Evolutionary conservation across 2,888 invertebrate species (phyloP), one percentile per base, ranked within the genome.

Genomic region (Ligdia adustata): DNA sequence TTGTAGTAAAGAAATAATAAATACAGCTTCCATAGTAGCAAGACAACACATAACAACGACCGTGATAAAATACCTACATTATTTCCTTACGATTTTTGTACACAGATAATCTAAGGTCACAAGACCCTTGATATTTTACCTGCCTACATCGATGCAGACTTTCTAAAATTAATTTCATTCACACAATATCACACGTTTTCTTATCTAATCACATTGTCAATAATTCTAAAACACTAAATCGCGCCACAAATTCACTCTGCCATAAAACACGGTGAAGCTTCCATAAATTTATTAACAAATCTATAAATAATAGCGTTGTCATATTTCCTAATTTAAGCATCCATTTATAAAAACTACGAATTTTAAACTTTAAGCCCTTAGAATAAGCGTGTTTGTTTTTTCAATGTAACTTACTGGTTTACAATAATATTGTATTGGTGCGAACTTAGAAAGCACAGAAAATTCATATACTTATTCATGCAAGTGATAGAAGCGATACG

Each of bases 221-320:
- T 73, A 69, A 68, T 56, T 73, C 59, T 51, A 50, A 54, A 47
- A 47, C 41, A 41, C 31, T 41, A 40, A 40, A 34, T 40, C 24
- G 31, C 64, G 68, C 60, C 69, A 69, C 64, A 70, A 73, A 78
- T 77, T 78, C 75, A 72, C 74, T 66, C 46, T 31, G 32, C 66
- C 74, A 79, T 79, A 79, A 79, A 79, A 73, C 74, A 71, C 68
- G 62, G 68, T 29, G 47, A 68, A 77, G 66, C 69, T 67, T 57
- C 69, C 68, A 78, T 84, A 85, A 81, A 84, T 83, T 82, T 80
- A 83, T 85, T 84, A 82, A 81, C 84, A 75, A 80, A 82, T 72
- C 82, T 72, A 83, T 85, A 85, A 83, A 84, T 79, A 74, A 79
- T 75, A 69, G 26, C 33, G 35, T 28, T 55, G 53, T 58, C 55